Conservation (phyloP, 2,797 vertebrate species). For the Pangasius larnaudii region DNA sequence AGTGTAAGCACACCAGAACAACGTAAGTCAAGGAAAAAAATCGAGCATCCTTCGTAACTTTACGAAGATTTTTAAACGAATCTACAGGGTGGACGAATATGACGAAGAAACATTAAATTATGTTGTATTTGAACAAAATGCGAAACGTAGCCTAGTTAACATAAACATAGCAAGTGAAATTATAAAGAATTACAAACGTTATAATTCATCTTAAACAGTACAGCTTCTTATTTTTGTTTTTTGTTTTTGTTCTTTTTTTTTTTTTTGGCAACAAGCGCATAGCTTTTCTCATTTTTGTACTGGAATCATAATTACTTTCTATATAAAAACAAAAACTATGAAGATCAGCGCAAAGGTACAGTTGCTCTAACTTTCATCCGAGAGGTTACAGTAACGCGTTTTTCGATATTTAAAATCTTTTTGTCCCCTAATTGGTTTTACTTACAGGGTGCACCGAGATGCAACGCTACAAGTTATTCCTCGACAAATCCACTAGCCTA, state of each 20-base stretch:
- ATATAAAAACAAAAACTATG: conserved; percentile 26
- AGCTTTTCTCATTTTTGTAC: conserved; percentile 20
- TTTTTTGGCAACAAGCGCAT: conserved; percentile 44
- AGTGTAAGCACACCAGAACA: background rate
- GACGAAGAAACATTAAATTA: background rate
- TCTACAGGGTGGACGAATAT: no score
- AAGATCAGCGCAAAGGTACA: conserved; percentile 29
- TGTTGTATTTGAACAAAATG: background rate
- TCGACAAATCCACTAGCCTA: conserved; percentile 66
- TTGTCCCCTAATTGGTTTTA: conserved; percentile 44
- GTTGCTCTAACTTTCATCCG: conserved; percentile 20
- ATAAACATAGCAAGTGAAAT: background rate
- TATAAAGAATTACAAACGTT: background rate
- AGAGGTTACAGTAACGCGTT: conserved; percentile 20
- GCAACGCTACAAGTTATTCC: conserved; percentile 61
- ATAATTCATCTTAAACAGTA: background rate
- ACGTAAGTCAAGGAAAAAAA: background rate
- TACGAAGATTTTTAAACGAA: background rate
- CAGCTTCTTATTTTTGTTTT: conserved; percentile 28
- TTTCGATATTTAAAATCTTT: conserved; percentile 35
- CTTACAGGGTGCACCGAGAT: conserved; percentile 55
- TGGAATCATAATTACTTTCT: conserved; percentile 31
- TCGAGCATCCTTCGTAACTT: background rate
- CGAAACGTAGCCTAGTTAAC: background rate
- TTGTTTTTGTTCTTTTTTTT: background rate